Percentiles rank a stretch among this genome's conserved stretches.
These are phyloP conservation scores for Rhinophrynus dorsalis DNA, from an alignment of 2,797 vertebrate species.

Conservation along the genomic window DNA sequence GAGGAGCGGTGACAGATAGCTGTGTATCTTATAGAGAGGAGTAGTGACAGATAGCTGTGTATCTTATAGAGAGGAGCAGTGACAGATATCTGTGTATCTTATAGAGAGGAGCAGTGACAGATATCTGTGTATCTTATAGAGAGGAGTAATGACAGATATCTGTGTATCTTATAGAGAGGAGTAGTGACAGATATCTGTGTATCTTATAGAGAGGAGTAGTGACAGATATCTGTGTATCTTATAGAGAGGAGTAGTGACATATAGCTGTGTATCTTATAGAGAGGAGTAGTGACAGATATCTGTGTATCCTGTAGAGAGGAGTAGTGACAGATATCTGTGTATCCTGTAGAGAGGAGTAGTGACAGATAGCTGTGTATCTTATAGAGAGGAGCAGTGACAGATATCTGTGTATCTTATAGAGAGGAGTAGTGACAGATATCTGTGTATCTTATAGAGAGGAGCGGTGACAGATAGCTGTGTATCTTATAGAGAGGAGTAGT, in stretches of 20 bases:
- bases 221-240: neutral
- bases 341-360: neutral
- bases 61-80: neutral
- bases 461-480: no score
- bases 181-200: no score
- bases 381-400: neutral
- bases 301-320: neutral
- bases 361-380: no score
- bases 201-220: neutral
- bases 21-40: neutral
- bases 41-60: no score
- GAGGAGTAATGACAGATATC: no score
- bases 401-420: neutral
- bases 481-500: neutral
- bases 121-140: neutral
- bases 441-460: neutral
- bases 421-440: neutral
- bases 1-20: neutral
- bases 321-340: neutral
- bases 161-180: neutral
- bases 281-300: no score
- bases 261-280: neutral
- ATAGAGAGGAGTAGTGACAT: no score
- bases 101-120: neutral
- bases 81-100: no score